Conservation (phyloP, 2,797 vertebrate species). For the Sebastes goodei region DNA sequence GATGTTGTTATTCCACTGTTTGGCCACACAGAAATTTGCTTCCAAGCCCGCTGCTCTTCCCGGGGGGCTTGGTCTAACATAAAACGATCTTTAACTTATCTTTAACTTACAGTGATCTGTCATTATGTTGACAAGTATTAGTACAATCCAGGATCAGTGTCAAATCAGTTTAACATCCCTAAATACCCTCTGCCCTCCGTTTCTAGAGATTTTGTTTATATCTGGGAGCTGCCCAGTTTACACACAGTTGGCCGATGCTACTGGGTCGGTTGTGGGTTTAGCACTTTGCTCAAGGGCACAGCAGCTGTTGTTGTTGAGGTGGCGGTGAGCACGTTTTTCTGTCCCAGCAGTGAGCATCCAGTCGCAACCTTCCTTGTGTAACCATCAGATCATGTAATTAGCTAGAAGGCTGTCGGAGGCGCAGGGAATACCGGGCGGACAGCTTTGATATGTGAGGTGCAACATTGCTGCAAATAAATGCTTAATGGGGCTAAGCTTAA, state of each 20-base stretch:
- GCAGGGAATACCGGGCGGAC: slow-evolving; percentile 59
- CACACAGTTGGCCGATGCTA: slow-evolving; percentile 26
- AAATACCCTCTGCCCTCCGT: not conserved
- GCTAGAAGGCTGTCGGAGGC: slow-evolving; percentile 43
- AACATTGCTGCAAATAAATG: slow-evolving; percentile 82
- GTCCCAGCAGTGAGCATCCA: slow-evolving; percentile 40
- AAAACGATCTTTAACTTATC: not conserved
- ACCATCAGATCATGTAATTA: slow-evolving; percentile 68
- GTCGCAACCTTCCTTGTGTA: slow-evolving; percentile 48
- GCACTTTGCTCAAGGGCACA: slow-evolving; percentile 73
- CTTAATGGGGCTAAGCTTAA: slow-evolving; percentile 79
- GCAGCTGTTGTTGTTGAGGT: slow-evolving; percentile 64
- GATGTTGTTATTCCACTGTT: not conserved
- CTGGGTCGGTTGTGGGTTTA: slow-evolving; percentile 47
- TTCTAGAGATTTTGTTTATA: not conserved
- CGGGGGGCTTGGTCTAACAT: too few relatives aligned
- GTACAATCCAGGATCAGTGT: not conserved
- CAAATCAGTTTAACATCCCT: not conserved
- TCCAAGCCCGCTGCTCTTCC: not conserved
- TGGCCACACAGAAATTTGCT: not conserved
- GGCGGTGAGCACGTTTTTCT: slow-evolving; percentile 39
- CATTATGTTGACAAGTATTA: not conserved
- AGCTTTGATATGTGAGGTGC: slow-evolving; percentile 84
- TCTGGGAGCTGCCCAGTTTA: slow-evolving; percentile 14
- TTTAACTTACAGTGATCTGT: not conserved